Base-by-base conservation (phyloP, 2,888 invertebrate species). In the Encarsia formosa region DNA sequence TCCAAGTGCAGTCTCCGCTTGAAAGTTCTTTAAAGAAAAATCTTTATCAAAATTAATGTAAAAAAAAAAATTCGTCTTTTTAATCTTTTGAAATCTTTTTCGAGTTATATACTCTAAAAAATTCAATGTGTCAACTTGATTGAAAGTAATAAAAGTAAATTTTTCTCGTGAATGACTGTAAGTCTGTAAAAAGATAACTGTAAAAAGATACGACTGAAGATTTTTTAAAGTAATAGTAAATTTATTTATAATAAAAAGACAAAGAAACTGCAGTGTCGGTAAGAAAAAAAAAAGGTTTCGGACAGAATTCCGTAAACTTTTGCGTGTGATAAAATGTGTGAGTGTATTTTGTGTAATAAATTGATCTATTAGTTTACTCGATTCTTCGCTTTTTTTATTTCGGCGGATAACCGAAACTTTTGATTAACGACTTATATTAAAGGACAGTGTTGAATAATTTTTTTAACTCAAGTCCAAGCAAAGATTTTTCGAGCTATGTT, bases 401-500 rank as follows among this genome's bases (percentile, higher is more conserved):
- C 38, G 42, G 26, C 32, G 49, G 19, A 32, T 49, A 49, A 37
- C 37, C 19, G 23, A 34, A 24, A 49, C 42, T 35, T 56, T n/a
- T 50, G 47, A 56, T 50, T 43, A 52, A 56, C 44, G 50, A 50
- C 18, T 24, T 39, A 42, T 43, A 49, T 37, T 34, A 23, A 52
- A 52, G 29, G 42, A 56, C 45, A 49, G 41, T 52, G 49, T 45
- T 46, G 34, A 49, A 49, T 56, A 38, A 45, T 52, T 52, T 18
- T 56, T 52, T 31, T 26, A 56, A 46, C 56, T 56, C 56, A 56
- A 49, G 49, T 51, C 51, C 52, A 56, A 49, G 56, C 46, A 39
- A 51, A 55, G 39, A 49, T 44, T 49, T 52, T 45, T 43, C 26
- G n/a, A n/a, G n/a, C n/a, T n/a, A n/a, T n/a, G n/a, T n/a, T n/a